Percentiles rank a stretch among this genome's conserved stretches.
phyloP scores from a whole-genome alignment of 2,797 vertebrate species.

The Melanotaenia boesemani region DNA sequence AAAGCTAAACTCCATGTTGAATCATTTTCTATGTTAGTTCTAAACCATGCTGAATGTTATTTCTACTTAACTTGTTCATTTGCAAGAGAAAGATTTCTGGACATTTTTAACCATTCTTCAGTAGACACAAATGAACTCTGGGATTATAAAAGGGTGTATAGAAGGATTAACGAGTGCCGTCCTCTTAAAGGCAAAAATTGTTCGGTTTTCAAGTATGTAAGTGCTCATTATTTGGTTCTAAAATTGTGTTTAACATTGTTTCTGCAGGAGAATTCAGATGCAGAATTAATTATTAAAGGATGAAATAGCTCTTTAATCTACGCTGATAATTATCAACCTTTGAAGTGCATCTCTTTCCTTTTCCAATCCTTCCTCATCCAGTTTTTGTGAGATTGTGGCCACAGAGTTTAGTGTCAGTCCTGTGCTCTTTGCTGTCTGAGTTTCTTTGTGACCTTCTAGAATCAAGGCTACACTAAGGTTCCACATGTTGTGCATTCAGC shows the following conservation, averaged over 20 bases:
- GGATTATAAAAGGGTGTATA: not conserved
- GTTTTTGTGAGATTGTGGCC: conserved; percentile 1
- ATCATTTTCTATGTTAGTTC: conserved; percentile 1
- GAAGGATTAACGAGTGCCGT: not conserved
- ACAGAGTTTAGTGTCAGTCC: not conserved
- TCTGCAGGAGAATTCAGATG: not conserved
- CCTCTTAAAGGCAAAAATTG: not conserved
- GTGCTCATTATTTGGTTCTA: not conserved
- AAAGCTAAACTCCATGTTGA: not conserved
- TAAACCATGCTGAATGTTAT: not conserved
- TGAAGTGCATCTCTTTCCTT: conserved; percentile 1
- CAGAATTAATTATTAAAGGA: not conserved
- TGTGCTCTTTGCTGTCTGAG: conserved; percentile 14
- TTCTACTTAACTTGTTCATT: not conserved
- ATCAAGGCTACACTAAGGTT: conserved; percentile 11
- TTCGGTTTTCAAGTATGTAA: not conserved
- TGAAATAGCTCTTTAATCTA: no score
- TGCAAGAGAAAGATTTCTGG: not conserved
- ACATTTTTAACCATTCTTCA: not conserved
- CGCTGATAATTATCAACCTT: not conserved
- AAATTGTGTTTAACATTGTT: not conserved
- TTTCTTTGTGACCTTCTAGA: not conserved
- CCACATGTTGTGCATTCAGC: conserved; percentile 9
- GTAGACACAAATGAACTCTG: not conserved
- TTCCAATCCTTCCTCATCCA: conserved; percentile 15